These are phyloP conservation scores for Gymnothorax reevesii DNA, from an alignment of 2,797 vertebrate species.

Conservation along the genomic window DNA sequence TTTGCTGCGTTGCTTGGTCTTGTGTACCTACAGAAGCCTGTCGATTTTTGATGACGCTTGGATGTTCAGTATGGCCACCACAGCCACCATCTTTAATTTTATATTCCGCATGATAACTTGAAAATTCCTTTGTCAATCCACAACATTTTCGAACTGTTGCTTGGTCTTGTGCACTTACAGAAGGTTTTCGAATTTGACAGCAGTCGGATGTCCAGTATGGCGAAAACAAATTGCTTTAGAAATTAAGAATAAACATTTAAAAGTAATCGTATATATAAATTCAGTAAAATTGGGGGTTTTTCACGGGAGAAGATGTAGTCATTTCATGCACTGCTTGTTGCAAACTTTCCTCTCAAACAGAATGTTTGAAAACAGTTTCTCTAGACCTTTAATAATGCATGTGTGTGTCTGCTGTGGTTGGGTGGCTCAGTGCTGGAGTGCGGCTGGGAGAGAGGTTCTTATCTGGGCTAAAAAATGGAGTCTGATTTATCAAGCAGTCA, in stretches of 20 bases:
- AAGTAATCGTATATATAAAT: not conserved
- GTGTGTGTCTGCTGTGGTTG: not conserved
- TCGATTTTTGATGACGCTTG: too few species aligned
- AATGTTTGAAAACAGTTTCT: not conserved
- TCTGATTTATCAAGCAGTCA: conserved; percentile 16
- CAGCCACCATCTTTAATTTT: too few species aligned
- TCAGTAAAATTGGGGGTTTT: not conserved
- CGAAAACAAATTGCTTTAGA: not conserved
- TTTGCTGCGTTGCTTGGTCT: too few species aligned
- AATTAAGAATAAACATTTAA: not conserved
- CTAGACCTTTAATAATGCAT: conserved; percentile 17
- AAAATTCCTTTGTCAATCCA: too few species aligned
- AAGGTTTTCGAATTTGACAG: too few species aligned
- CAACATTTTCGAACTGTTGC: too few species aligned
- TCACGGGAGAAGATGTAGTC: not conserved
- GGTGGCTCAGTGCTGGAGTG: not conserved
- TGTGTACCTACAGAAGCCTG: too few species aligned
- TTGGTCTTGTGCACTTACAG: too few species aligned
- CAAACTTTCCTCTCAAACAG: not conserved
- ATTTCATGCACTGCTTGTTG: not conserved
- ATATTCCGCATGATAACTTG: too few species aligned
- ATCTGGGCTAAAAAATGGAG: not conserved
- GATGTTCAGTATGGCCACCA: too few species aligned
- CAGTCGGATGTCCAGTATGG: too few species aligned
- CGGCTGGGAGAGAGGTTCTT: not conserved